Evolutionary conservation across 2,797 vertebrate species (phyloP), one percentile per base, ranked within the genome.

Genomic region (Acestrorhynchus altus): DNA sequence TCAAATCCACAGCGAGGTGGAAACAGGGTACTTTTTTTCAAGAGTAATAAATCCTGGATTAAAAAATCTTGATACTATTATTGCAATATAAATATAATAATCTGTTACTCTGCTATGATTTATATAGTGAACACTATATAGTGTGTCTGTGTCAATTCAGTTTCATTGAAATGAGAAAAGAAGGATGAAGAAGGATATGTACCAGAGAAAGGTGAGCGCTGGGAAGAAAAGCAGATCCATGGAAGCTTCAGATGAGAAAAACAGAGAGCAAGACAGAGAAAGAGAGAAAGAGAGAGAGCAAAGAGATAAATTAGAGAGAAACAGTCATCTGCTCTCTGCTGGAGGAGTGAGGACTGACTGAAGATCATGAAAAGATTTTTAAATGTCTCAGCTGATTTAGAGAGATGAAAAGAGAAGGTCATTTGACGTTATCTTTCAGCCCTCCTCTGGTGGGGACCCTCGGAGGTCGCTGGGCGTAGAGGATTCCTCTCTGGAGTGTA

Each of bases 181-280:
- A 28, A 61, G 28, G 28, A 69, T 2, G 31, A 71, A 80, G 28
- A 28, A 66, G 74, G 59, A 83, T 72, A 76, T 81, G 20, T 74
- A 83, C 75, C 76, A 79, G 59, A 81, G 52, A 61, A 5, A 81
- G 63, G 22, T 61, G 71, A 69, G 72, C 10, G 60, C 6, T 59
- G 51, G 39, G 77, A 76, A 80, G 81, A 63, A 78, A 74, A 60
- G 51, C 69, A 85, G 68, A 60, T 74, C 51, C 12, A n/a, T 79
- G 74, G 78, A 68, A 78, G 87, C 81, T 84, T 83, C 82, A 87
- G 84, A 71, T 79, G 60, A 89, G 75, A 87, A 57, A 84, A 6
- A 78, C 47, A 83, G 72, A 76, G n/a, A 60, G 28, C 86, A 61
- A 81, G 70, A 75, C 68, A 79, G 66, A 74, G 61, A 11, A 42